These are phyloP conservation scores for Tenthredo amoena DNA, from an alignment of 2,888 invertebrate genomes.

Conservation along the genomic window DNA sequence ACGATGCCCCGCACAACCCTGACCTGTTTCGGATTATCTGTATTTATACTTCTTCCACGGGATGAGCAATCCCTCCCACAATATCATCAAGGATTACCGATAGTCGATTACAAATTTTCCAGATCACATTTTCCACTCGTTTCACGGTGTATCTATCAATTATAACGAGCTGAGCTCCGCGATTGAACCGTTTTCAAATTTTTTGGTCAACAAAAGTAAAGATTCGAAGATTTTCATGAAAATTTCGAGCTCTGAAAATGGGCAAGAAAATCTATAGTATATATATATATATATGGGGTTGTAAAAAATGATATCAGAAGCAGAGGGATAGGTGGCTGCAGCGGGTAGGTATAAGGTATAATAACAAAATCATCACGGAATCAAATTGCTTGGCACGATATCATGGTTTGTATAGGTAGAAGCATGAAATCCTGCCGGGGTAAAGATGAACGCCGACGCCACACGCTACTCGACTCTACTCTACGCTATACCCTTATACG, in stretches of 20 bases:
- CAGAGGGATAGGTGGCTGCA: background rate
- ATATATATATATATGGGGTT: background rate
- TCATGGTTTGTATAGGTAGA: constrained; percentile 7
- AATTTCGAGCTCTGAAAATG: too few relatives aligned
- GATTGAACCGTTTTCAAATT: background rate
- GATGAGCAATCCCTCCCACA: background rate
- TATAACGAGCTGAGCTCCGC: too few relatives aligned
- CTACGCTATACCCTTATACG: background rate
- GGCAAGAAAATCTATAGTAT: too few relatives aligned
- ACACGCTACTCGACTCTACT: constrained; percentile 31
- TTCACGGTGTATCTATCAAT: too few relatives aligned
- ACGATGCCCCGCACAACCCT: background rate
- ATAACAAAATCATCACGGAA: constrained; percentile 37
- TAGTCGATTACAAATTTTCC: background rate
- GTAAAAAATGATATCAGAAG: background rate
- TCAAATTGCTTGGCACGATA: constrained; percentile 29
- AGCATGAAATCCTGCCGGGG: constrained; percentile 14
- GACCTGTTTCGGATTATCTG: background rate
- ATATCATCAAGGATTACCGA: background rate
- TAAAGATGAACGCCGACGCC: constrained; percentile 46
- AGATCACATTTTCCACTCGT: background rate
- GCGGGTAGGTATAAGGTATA: background rate
- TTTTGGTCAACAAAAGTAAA: background rate
- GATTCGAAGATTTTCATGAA: too few relatives aligned
- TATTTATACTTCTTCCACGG: background rate